Base-by-base conservation (phyloP, 92 coral and sea anemone species). In the Actinernus sp. region DNA sequence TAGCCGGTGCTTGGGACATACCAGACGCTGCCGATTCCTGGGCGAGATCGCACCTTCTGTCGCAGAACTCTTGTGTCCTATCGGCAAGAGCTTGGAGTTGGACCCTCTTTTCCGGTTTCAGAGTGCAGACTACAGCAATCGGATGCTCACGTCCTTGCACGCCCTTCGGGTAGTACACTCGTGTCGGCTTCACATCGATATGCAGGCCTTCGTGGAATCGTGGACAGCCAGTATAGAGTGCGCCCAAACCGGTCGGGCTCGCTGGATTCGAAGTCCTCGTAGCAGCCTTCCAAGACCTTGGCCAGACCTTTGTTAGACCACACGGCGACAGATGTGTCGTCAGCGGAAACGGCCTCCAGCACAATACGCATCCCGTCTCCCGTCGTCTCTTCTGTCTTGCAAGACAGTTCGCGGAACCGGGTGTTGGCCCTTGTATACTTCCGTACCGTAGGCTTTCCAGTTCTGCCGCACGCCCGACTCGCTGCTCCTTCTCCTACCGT, bases 61-160 rank as follows among this genome's bases (percentile, higher is more conserved):
- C n/a, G n/a, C n/a, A n/a, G n/a, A n/a, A n/a, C n/a, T n/a, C n/a
- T n/a, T n/a, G n/a, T n/a, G n/a, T n/a, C n/a, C n/a, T n/a, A n/a
- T 10, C 40, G 6, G 63, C 63, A n/a, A 50, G 14, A 21, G 24
- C 31, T 21, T 23, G 29, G 24, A 56, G 0, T 25, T 3, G 11
- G 38, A 46, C 63, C 44, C 32, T 41, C 8, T 46, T 41, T 18
- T 31, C 11, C 26, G 63, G 63, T 41, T 56, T 17, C 5, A 46
- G 63, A n/a, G 63, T 28, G 43, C 26, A 12, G 34, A 56, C 24
- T 20, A 56, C 43, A 25, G 2, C 27, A 28, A 56, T 56, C 23
- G 63, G 44, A n/a, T 56, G 32, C 63, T 46, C 32, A n/a, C 26
- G 1, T 17, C 19, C 22, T 29, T 56, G 18, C 26, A 11, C 27